These are phyloP conservation scores for Drosophila sproati DNA, from an alignment of 1,140 invertebrate genomes.

Conservation along the genomic window DNA sequence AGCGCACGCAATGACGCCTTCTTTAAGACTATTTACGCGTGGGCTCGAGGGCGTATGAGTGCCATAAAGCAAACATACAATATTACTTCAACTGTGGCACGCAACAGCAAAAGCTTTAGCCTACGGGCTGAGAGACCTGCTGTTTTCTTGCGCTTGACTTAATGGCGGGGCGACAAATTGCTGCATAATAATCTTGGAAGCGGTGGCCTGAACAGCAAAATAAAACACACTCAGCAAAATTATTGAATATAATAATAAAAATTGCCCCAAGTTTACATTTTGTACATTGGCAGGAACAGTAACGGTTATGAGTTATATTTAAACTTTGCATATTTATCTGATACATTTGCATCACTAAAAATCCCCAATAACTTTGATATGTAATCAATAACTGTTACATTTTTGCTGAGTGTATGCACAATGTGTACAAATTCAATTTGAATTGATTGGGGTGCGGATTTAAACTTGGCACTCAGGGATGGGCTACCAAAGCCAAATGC, in stretches of 20 bases:
- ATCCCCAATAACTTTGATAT: too few species aligned
- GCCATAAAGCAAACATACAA: constrained; percentile 73
- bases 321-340: too few species aligned
- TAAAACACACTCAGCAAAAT: too few species aligned
- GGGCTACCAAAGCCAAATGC: not conserved
- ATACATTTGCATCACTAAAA: too few species aligned
- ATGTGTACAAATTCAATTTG: constrained; percentile 22
- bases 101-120: constrained; percentile 6
- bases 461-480: not conserved
- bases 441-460: constrained; percentile 23
- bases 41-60: constrained; percentile 69
- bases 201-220: not conserved
- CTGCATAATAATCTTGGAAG: constrained; percentile 16
- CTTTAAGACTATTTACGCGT: constrained; percentile 57
- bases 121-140: not conserved
- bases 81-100: constrained; percentile 52
- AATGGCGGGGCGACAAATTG: constrained; percentile 56
- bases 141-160: constrained; percentile 34
- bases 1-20: constrained; percentile 48
- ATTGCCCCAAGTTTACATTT: too few species aligned
- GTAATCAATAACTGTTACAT: not conserved
- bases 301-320: too few species aligned
- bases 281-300: too few species aligned
- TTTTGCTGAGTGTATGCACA: not conserved
- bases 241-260: too few species aligned